A percentile compares a stretch with the other conserved stretches of the same genome.
phyloP scores from a whole-genome alignment of 2,113 vertebrate genomes.

The Leptobrachium ailaonicum region DNA sequence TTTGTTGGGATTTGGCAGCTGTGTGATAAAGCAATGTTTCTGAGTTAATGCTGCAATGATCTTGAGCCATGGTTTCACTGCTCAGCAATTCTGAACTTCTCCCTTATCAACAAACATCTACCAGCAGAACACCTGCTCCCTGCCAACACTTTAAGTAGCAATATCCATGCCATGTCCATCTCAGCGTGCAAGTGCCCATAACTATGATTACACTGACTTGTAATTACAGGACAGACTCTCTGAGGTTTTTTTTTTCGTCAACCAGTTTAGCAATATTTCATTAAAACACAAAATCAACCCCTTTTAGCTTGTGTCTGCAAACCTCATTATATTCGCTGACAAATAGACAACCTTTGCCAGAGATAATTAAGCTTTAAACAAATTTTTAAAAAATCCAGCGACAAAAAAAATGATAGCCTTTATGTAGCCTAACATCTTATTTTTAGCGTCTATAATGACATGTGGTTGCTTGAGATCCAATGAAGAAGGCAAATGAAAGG shows the following conservation, averaged over 20 bases:
- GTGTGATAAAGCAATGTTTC: neutral
- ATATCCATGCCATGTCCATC: slow-evolving; percentile 29
- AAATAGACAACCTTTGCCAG: slow-evolving; percentile 2
- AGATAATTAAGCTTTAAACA: slow-evolving; percentile 16
- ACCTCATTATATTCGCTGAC: slow-evolving; percentile 15
- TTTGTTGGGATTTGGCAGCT: neutral
- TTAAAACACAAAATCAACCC: slow-evolving; percentile 22
- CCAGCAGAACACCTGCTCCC: neutral
- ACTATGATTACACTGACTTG: slow-evolving; percentile 24
- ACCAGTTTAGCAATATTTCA: slow-evolving; percentile 36
- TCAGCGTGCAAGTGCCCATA: slow-evolving; percentile 15
- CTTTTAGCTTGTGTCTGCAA: slow-evolving; percentile 1
- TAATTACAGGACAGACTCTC: slow-evolving; percentile 26
- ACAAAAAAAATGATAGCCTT: slow-evolving; percentile 12
- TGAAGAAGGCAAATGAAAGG: slow-evolving; percentile 8
- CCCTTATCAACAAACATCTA: slow-evolving; percentile 9
- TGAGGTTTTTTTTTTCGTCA: slow-evolving; percentile 6
- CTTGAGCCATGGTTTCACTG: neutral
- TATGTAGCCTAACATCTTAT: slow-evolving; percentile 15
- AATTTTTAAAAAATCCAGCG: slow-evolving; percentile 12
- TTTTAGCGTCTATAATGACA: slow-evolving; percentile 10
- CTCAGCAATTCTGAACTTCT: neutral
- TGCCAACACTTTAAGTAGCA: slow-evolving; percentile 37
- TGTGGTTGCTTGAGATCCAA: neutral
- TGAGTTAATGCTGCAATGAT: too few species aligned